Evolutionary conservation across 1,140 invertebrate genomes (phyloP), one percentile per base, ranked within the genome.

Genomic region (Ceratoteleas bidentatus): DNA sequence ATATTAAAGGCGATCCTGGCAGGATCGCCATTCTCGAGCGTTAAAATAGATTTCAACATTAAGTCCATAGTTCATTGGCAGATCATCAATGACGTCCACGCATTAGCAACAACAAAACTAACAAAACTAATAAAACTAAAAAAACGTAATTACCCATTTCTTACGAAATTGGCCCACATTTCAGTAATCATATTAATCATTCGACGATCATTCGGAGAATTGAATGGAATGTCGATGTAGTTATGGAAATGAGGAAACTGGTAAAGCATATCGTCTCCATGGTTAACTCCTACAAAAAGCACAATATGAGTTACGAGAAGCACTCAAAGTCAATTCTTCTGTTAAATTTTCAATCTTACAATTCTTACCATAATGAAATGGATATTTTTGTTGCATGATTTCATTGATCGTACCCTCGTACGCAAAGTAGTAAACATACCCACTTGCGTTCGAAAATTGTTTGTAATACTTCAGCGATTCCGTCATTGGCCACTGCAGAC

Each of bases 211-310:
- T 14, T 56, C 6, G 70, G 58, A 56, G 89, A 87, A n/a, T 83
- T 65, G 3, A 86, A 57, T 6, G 83, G 49, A 6, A 85, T 32
- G 0, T 52, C 40, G 8, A 52, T 83, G 1, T 0, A n/a, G n/a
- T n/a, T 47, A 47, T 88, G 88, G 4, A 85, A 66, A 62, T 33
- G 4, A 87, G 92, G 83, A 70, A 93, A 92, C 9, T 92, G 62
- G 76, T 92, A 93, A 60, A 90, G 84, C 3, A 93, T 47, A 4
- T 93, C 92, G 52, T 93, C 92, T 0, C 83, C 84, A 72, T 93
- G 92, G 9, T 78, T 36, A 0, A 92, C 88, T 5, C 92, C 92
- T 92, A 66, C 0, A 85, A 78, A 74, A 43, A 34, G 50, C 56
- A 15, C 66, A 72, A 36, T 65, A 66, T 24, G 14, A 45, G 5